phyloP scores from a whole-genome alignment of 2,797 vertebrate species.

The Odontamblyopus lacepedii region DNA sequence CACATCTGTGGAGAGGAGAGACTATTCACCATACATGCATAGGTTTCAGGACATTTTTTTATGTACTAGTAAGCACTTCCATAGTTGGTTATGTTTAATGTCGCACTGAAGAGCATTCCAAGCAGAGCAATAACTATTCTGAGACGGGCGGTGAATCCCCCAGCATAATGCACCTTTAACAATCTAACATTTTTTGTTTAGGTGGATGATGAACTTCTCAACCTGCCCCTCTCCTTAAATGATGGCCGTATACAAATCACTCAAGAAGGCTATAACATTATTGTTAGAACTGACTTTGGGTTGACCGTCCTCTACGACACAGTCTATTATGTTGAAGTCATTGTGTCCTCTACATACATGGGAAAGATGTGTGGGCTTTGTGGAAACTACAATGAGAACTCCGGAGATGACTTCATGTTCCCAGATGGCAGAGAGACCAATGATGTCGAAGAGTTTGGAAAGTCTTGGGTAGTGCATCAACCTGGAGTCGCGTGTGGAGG shows the following conservation, averaged over 20 bases:
- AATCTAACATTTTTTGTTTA: constrained; percentile 37
- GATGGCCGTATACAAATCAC: constrained; percentile 63
- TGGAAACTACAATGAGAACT: constrained; percentile 77
- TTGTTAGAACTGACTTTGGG: constrained; percentile 70
- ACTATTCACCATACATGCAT: neutral
- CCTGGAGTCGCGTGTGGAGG: constrained; percentile 58
- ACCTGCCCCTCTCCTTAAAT: constrained; percentile 72
- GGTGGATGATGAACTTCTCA: constrained; percentile 75
- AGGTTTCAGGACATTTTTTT: too few species aligned
- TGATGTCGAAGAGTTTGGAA: constrained; percentile 64
- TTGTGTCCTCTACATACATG: constrained; percentile 68
- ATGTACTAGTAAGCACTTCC: too few species aligned
- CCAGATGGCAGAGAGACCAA: constrained; percentile 29
- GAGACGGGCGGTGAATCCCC: too few species aligned
- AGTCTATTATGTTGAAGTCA: constrained; percentile 71
- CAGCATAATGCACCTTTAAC: neutral
- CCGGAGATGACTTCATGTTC: constrained; percentile 72
- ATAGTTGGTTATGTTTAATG: too few species aligned
- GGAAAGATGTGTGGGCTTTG: constrained; percentile 79
- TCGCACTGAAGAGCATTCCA: too few species aligned
- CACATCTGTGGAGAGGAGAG: neutral
- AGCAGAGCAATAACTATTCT: too few species aligned
- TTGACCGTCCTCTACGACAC: constrained; percentile 80
- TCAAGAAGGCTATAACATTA: constrained; percentile 76
- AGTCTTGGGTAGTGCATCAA: constrained; percentile 70